Conservation (phyloP, 2,797 vertebrate species). For the Brachyalestes nurse region DNA sequence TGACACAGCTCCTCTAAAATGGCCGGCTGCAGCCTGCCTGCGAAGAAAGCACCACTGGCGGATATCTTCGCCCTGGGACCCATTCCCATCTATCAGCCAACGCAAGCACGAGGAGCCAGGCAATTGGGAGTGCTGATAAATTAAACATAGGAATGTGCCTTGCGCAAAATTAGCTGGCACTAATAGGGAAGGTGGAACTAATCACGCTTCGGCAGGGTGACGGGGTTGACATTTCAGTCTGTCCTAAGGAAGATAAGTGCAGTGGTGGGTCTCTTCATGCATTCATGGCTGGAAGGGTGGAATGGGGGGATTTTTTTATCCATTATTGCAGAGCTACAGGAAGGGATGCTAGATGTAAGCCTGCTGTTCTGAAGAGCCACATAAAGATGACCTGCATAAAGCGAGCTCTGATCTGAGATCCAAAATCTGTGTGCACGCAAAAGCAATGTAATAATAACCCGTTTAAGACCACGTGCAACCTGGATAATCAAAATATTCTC, state of each 20-base stretch:
- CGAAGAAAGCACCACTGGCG: constrained; percentile 46
- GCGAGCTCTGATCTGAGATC: constrained; percentile 29
- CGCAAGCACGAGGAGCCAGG: constrained; percentile 50
- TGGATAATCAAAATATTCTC: background rate
- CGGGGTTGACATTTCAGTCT: constrained; percentile 69
- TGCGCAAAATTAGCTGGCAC: constrained; percentile 67
- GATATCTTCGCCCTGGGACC: constrained; percentile 60
- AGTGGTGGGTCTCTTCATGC: constrained; percentile 39
- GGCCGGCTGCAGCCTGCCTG: constrained; percentile 50
- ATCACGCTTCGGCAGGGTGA: constrained; percentile 63
- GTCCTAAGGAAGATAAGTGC: constrained; percentile 62
- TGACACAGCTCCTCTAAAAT: constrained; percentile 41
- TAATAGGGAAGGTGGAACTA: constrained; percentile 69
- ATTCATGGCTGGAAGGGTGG: constrained; percentile 59
- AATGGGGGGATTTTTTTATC: constrained; percentile 44
- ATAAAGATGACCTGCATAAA: constrained; percentile 50
- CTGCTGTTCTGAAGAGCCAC: constrained; percentile 42
- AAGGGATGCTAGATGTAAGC: constrained; percentile 27
- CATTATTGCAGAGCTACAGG: constrained; percentile 40
- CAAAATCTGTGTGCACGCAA: background rate
- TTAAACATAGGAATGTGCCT: constrained; percentile 67
- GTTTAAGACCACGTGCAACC: background rate
- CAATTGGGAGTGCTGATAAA: constrained; percentile 56
- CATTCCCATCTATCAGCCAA: constrained; percentile 54
- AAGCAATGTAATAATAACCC: background rate